Conservation (phyloP, 2,797 vertebrate genomes). For the Morus bassanus region DNA sequence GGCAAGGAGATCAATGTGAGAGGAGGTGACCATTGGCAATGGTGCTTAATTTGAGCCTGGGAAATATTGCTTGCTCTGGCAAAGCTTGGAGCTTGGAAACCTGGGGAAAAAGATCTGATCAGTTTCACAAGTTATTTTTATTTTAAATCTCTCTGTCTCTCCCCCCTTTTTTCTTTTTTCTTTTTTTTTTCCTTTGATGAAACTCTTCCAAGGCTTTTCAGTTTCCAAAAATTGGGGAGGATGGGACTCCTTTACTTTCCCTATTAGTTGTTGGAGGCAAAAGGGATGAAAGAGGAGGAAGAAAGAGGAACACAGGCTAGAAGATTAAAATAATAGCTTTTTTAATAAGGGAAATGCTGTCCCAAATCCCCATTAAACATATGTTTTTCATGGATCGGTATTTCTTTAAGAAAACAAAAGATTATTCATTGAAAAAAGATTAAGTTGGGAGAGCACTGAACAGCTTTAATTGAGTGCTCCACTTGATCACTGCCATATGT, state of each 20-base stretch:
- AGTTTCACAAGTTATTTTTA: neutral
- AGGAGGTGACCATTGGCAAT: neutral
- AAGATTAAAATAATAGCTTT: neutral
- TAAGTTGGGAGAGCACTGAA: neutral
- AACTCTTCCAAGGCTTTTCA: neutral
- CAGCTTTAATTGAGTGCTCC: neutral
- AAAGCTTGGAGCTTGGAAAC: neutral
- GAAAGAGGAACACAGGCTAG: neutral
- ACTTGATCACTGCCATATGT: slow-evolving; percentile 21
- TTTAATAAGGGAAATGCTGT: neutral
- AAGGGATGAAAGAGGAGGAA: neutral
- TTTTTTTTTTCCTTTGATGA: neutral
- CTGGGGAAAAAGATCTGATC: neutral
- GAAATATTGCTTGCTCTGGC: neutral
- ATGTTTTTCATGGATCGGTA: neutral
- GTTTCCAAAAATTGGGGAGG: neutral
- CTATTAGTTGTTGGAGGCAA: neutral
- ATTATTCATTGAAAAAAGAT: neutral
- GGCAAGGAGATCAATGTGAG: neutral
- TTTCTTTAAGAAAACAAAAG: neutral
- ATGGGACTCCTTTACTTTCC: neutral
- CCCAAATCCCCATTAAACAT: neutral
- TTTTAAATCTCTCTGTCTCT: neutral
- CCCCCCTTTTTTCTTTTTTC: rapidly evolving
- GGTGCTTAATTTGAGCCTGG: neutral